Evolutionary conservation across 92 coral and sea anemone species (phyloP).

Genomic region (Parazoanthus darwini): DNA sequence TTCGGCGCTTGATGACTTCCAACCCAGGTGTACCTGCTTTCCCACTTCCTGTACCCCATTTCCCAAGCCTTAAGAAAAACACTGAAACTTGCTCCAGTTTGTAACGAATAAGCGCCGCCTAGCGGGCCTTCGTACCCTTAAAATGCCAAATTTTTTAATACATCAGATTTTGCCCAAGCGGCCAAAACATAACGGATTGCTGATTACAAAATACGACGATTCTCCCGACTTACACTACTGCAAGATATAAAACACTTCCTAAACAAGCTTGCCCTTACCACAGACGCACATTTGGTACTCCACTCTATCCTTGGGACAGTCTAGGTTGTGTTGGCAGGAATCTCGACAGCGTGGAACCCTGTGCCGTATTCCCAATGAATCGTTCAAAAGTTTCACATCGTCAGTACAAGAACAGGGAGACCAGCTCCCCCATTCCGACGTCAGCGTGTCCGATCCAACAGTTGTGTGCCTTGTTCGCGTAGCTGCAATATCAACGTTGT

Average conservation of each 20-base stretch:
- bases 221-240: neutral
- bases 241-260: too few species aligned
- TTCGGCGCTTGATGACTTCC: too few species aligned
- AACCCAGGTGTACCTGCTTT: too few species aligned
- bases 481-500: neutral
- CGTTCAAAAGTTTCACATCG: conserved; percentile 38
- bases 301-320: conserved; percentile 56
- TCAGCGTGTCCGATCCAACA: neutral
- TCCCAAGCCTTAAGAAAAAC: too few species aligned
- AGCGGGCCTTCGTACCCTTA: too few species aligned
- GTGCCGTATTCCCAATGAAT: conserved; percentile 57
- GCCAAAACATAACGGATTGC: too few species aligned
- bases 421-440: conserved; percentile 79
- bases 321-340: conserved; percentile 22
- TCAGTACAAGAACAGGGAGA: conserved; percentile 64
- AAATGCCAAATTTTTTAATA: too few species aligned
- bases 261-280: conserved; percentile 10
- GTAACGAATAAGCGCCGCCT: too few species aligned
- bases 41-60: too few species aligned
- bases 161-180: too few species aligned
- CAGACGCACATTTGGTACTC: conserved; percentile 58
- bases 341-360: conserved; percentile 63
- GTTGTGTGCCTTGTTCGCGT: neutral
- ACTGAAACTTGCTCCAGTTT: too few species aligned
- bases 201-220: too few species aligned